Evolutionary conservation across 2,888 invertebrate species (phyloP), one percentile per base, ranked within the genome.

Genomic region (Dynastes tityus): DNA sequence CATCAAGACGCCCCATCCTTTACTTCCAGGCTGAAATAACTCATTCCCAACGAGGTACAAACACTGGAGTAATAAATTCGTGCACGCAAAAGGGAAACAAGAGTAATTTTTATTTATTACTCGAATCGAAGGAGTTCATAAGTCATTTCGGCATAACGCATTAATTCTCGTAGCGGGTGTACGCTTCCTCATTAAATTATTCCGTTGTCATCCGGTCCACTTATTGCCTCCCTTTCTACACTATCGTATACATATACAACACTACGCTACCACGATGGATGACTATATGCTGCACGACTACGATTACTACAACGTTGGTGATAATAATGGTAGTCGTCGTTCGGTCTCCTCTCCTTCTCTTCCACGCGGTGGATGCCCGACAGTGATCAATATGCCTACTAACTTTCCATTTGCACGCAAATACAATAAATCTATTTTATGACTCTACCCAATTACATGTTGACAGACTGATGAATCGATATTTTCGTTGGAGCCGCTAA

Each of bases 361-460:
- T 45, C 61, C 61, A n/a, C 13, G 40, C 37, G 74, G 27, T 40
- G 51, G 13, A 49, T 51, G 51, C 27, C 16, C 81, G 82, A 82
- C 83, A 78, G 82, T 81, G 83, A 83, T 83, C 83, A 83, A 83
- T 82, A 83, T 79, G 82, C 82, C 80, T 78, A 82, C 82, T 80
- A 80, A 80, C 80, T 80, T 81, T 73, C 79, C 78, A 78, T 79
- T 81, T 78, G 81, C 83, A 83, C 82, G 83, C 82, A 82, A 84
- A 84, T 82, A 81, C 82, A 74, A 84, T 84, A 84, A 84, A 84
- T 84, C 82, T 82, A 79, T 83, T 84, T 84, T 84, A 84, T 84
- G 82, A 83, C 83, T 82, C 80, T 82, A 83, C 82, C 82, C 83
- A 83, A 84, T 84, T 84, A 84, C 81, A 80, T 82, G 83, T 79